Evolutionary conservation across 35 echinoderm and acorn worm genomes (phyloP).

Genomic region (Stichopus chloronotus): DNA sequence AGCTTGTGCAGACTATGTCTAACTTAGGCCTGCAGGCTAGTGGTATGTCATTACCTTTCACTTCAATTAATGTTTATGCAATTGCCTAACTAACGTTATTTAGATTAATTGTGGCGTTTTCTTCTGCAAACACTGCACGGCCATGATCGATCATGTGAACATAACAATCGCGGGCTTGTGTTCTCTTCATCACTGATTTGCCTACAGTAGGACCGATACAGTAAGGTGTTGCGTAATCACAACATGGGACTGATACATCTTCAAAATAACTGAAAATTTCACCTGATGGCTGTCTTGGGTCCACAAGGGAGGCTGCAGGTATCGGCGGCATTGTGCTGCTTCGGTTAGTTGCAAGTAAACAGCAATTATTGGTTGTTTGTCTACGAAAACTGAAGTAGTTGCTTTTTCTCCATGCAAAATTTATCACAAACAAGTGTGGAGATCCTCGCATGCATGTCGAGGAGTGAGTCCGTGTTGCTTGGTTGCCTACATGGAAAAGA

Average conservation of each 20-base stretch:
- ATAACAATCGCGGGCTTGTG: no score
- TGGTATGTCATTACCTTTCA: no score
- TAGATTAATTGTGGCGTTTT: no score
- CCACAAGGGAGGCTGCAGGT: not conserved
- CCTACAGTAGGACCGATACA: no score
- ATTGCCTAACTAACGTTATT: no score
- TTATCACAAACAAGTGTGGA: not conserved
- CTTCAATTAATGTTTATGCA: no score
- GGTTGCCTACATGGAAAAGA: not conserved
- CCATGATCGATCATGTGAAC: no score
- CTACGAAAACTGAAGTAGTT: not conserved
- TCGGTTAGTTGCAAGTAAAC: not conserved
- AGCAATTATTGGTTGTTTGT: not conserved
- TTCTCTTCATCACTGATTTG: no score
- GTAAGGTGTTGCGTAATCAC: conserved; percentile 19
- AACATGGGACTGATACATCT: not conserved
- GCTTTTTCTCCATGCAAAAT: not conserved
- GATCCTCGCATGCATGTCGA: not conserved
- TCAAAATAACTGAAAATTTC: not conserved
- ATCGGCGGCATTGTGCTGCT: conserved; percentile 11
- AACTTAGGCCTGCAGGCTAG: no score
- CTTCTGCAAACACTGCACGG: no score
- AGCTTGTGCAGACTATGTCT: no score
- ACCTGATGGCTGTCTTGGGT: conserved; percentile 10
- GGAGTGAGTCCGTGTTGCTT: not conserved